A percentile compares a stretch with the other conserved stretches of the same genome.
phyloP scores from a whole-genome alignment of 2,888 invertebrate genomes.

The Salpingus planirostris region DNA sequence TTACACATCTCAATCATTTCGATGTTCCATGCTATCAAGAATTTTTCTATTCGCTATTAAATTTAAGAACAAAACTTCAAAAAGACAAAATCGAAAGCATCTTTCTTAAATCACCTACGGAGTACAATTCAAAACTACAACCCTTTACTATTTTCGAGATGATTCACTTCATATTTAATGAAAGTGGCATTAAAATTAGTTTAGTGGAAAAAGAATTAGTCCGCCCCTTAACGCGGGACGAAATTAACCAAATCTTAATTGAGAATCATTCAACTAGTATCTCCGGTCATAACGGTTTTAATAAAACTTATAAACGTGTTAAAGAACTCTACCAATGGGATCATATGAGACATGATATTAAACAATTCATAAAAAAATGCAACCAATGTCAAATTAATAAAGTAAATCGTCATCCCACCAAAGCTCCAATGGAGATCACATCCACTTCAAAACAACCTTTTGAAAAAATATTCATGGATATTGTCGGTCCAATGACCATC shows the following conservation, averaged over 20 bases:
- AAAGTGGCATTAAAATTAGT: slow-evolving; percentile 1
- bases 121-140: slow-evolving; percentile 5
- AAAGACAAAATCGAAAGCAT: slow-evolving; percentile 3
- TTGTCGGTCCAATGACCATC: slow-evolving; percentile 4
- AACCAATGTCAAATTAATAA: slow-evolving; percentile 3
- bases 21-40: no score
- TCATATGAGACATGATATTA: slow-evolving; percentile 3
- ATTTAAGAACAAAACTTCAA: no score
- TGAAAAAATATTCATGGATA: slow-evolving; percentile 3
- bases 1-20: background rate
- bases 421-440: slow-evolving; percentile 5
- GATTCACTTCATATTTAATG: slow-evolving; percentile 4
- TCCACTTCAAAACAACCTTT: slow-evolving; percentile 2
- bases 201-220: slow-evolving; percentile 2
- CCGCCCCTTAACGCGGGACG: slow-evolving; percentile 1
- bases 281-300: slow-evolving; percentile 6
- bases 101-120: slow-evolving; percentile 11
- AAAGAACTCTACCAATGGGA: slow-evolving; percentile 6
- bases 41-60: no score
- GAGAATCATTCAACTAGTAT: slow-evolving; percentile 6
- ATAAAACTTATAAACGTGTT: slow-evolving; percentile 5
- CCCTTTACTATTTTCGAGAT: slow-evolving; percentile 3
- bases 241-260: slow-evolving; percentile 7
- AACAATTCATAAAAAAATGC: slow-evolving; percentile 1
- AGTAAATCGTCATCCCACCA: background rate